Conservation (phyloP, 2,113 vertebrate species). For the Gymnocephalus cernua region DNA sequence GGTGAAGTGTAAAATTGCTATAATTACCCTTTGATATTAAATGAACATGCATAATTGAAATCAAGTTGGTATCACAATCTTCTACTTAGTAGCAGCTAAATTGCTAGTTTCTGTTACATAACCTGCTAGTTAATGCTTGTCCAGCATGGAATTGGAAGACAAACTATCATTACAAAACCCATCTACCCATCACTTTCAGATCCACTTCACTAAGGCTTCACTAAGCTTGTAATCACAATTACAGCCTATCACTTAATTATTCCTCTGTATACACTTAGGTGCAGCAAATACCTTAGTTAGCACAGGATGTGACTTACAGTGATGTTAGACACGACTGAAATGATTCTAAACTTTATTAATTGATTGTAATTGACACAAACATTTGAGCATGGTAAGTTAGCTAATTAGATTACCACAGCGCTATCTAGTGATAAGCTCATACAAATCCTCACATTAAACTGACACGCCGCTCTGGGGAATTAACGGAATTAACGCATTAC, state of each 20-base stretch:
- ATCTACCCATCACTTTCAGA: constrained; percentile 35
- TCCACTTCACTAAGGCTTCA: constrained; percentile 31
- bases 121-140: constrained; percentile 43
- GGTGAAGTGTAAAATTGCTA: constrained; percentile 57
- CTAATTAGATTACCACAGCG: constrained; percentile 8
- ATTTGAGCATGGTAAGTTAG: not conserved
- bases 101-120: constrained; percentile 28
- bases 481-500: not conserved
- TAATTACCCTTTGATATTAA: constrained; percentile 66
- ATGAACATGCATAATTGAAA: constrained; percentile 64
- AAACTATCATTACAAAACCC: constrained; percentile 38
- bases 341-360: constrained; percentile 17
- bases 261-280: constrained; percentile 20
- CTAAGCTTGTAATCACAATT: constrained; percentile 51
- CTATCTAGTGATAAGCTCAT: not conserved
- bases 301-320: constrained; percentile 7
- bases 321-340: not conserved
- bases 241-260: constrained; percentile 24
- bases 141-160: constrained; percentile 37
- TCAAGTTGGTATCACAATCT: constrained; percentile 32
- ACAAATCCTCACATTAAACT: not conserved
- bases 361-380: constrained; percentile 16
- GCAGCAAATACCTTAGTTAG: constrained; percentile 31
- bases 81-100: constrained; percentile 20
- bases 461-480: not conserved